These are phyloP conservation scores for Habropoda laboriosa DNA, from an alignment of 1,140 invertebrate species.

Conservation along the genomic window DNA sequence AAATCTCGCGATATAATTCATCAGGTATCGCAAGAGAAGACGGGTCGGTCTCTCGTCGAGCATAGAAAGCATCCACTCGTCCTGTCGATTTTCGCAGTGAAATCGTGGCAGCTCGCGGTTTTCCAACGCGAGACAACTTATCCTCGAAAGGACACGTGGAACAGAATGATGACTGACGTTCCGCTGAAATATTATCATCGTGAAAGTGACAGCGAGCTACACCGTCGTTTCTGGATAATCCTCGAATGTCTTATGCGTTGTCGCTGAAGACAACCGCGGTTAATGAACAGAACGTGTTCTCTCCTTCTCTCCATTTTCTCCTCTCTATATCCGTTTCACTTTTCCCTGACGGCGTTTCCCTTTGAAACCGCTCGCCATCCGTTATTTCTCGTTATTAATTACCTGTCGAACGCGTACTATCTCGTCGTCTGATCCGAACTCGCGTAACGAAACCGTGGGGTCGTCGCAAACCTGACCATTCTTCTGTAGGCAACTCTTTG, in stretches of 20 bases:
- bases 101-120: slow-evolving; percentile 6
- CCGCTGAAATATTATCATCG: slow-evolving; percentile 64
- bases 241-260: slow-evolving; percentile 56
- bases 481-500: neutral
- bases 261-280: slow-evolving; percentile 32
- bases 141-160: slow-evolving; percentile 34
- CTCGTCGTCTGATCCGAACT: neutral
- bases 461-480: no score
- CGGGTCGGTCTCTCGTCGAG: neutral
- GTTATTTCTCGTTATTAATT: slow-evolving; percentile 7
- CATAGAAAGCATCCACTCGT: neutral
- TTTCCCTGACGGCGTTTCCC: slow-evolving; percentile 1
- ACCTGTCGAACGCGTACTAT: neutral
- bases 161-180: slow-evolving; percentile 56
- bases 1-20: neutral
- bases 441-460: neutral
- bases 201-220: slow-evolving; percentile 59
- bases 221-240: slow-evolving; percentile 52
- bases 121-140: slow-evolving; percentile 33
- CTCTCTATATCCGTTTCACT: slow-evolving; percentile 6
- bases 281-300: slow-evolving; percentile 1
- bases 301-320: neutral
- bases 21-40: neutral
- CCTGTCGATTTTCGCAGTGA: slow-evolving; percentile 20
- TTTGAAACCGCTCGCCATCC: neutral